Evolutionary conservation across 2,888 invertebrate genomes (phyloP).

Genomic region (Timandra comae): DNA sequence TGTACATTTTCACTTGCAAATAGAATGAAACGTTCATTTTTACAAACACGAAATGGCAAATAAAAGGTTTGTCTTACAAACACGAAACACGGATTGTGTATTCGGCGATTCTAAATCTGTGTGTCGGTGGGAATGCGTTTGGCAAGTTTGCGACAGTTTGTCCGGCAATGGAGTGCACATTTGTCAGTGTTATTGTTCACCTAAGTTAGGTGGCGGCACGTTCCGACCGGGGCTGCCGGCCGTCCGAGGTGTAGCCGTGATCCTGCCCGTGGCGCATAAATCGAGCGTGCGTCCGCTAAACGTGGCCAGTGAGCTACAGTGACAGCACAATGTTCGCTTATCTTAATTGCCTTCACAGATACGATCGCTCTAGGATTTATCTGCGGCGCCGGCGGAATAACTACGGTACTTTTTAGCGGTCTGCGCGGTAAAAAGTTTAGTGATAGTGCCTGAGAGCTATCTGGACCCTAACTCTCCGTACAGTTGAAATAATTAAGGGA

Average conservation of each 20-base stretch:
- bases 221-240: neutral
- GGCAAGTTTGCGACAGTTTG: slow-evolving; percentile 15
- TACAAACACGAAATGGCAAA: too few relatives aligned
- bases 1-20: slow-evolving; percentile 13
- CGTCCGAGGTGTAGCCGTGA: slow-evolving; percentile 16
- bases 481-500: too few relatives aligned
- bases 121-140: neutral
- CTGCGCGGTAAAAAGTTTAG: slow-evolving; percentile 49
- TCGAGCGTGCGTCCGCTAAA: slow-evolving; percentile 49
- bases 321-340: slow-evolving; percentile 65
- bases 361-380: slow-evolving; percentile 63
- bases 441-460: slow-evolving; percentile 37
- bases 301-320: slow-evolving; percentile 48
- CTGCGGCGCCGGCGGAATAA: slow-evolving; percentile 44
- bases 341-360: slow-evolving; percentile 69
- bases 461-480: slow-evolving; percentile 14
- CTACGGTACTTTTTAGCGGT: slow-evolving; percentile 46
- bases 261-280: slow-evolving; percentile 45
- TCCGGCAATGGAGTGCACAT: slow-evolving; percentile 20
- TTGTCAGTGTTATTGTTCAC: slow-evolving; percentile 24
- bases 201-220: slow-evolving; percentile 17
- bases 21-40: neutral
- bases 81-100: neutral
- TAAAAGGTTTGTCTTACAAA: too few relatives aligned
- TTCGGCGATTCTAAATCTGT: neutral